Evolutionary conservation across 2,113 vertebrate species (phyloP).

Genomic region (Phylloscopus trochiloides): DNA sequence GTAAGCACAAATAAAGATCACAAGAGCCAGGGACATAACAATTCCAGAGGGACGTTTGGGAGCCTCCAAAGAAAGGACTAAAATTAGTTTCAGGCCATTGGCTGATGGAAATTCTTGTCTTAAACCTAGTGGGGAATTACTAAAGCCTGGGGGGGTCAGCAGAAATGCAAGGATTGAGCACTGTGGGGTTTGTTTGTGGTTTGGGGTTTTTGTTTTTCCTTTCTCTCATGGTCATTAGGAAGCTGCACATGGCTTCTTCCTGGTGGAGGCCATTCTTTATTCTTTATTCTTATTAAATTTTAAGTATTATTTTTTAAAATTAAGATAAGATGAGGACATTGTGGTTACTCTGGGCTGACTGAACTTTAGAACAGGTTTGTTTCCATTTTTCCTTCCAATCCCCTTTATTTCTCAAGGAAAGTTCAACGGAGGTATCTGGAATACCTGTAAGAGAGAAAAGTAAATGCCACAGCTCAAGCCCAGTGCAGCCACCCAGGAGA

Average conservation of each 20-base stretch:
- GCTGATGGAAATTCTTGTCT: neutral
- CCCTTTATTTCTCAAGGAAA: neutral
- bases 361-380: neutral
- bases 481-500: neutral
- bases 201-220: accelerated
- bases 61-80: neutral
- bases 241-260: neutral
- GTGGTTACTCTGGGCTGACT: neutral
- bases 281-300: neutral
- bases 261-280: neutral
- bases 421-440: neutral
- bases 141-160: neutral
- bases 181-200: neutral
- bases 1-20: slow-evolving; percentile 69
- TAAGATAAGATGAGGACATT: neutral
- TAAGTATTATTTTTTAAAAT: neutral
- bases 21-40: slow-evolving; percentile 39
- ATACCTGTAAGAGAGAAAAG: neutral
- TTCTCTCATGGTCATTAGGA: neutral
- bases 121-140: neutral
- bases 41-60: slow-evolving; percentile 26
- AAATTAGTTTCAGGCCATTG: neutral
- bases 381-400: neutral
- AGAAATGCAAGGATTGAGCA: neutral
- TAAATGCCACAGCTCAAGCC: neutral